Conservation (phyloP, 2,113 vertebrate species). For the Microcebus jonahi region DNA sequence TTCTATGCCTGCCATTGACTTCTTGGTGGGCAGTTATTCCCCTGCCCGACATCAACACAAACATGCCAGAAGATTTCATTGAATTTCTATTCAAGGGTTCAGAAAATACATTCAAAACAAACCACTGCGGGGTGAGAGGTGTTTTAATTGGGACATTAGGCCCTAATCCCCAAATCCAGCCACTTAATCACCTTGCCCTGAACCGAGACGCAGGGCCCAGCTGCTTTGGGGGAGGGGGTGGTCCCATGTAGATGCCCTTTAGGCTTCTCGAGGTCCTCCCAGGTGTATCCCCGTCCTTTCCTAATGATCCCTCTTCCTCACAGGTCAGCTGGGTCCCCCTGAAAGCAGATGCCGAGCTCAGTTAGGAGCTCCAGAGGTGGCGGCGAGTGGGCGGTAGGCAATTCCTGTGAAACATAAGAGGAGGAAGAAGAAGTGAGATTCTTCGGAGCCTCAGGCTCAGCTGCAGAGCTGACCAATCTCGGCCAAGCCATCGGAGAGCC, state of each 20-base stretch:
- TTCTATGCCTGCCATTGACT: background rate
- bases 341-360: background rate
- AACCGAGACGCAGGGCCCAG: background rate
- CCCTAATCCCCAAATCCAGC: background rate
- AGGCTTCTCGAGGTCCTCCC: background rate
- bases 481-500: background rate
- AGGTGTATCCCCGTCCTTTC: background rate
- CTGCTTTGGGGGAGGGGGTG: background rate
- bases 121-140: background rate
- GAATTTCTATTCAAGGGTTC: background rate
- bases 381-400: rapidly evolving
- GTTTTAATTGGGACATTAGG: background rate
- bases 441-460: background rate
- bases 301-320: background rate
- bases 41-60: background rate
- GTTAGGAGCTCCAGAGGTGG: background rate
- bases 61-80: background rate
- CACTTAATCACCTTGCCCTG: background rate
- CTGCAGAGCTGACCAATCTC: background rate
- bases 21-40: background rate
- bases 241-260: background rate
- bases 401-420: background rate
- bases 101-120: background rate
- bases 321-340: background rate
- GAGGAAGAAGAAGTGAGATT: background rate